A percentile compares a stretch with the other conserved stretches of the same genome.
phyloP scores from a whole-genome alignment of 2,797 vertebrate genomes.

The Takifugu rubripes region DNA sequence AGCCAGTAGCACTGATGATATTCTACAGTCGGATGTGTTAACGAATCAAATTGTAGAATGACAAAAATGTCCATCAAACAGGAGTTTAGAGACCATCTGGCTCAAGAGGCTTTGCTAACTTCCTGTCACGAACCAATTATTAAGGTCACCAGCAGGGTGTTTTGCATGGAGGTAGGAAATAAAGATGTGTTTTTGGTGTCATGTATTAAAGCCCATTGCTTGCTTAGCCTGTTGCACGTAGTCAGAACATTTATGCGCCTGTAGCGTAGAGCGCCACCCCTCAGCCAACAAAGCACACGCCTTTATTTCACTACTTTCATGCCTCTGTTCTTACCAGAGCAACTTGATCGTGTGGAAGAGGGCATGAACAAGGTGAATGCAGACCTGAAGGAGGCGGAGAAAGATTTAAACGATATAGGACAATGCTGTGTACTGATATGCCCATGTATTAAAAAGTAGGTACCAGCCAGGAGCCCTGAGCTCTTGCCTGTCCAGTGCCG shows the following conservation, averaged over 20 bases:
- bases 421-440: slow-evolving; percentile 99
- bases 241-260: slow-evolving; percentile 20
- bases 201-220: slow-evolving; percentile 25
- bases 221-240: slow-evolving; percentile 51
- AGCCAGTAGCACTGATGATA: too few species aligned
- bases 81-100: slow-evolving; percentile 41
- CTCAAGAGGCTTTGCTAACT: slow-evolving; percentile 6
- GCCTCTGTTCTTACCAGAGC: slow-evolving; percentile 99
- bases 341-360: slow-evolving; percentile 99
- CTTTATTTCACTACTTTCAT: slow-evolving; percentile 95
- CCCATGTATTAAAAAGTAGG: slow-evolving; percentile 99
- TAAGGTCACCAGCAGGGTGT: slow-evolving; percentile 7
- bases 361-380: slow-evolving; percentile 99
- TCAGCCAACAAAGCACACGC: slow-evolving; percentile 28
- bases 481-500: slow-evolving; percentile 84
- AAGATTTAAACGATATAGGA: slow-evolving; percentile 99
- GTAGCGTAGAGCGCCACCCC: slow-evolving; percentile 48
- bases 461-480: slow-evolving; percentile 85
- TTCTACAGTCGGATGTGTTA: too few species aligned
- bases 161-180: not conserved
- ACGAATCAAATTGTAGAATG: too few species aligned
- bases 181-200: not conserved
- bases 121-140: slow-evolving; percentile 11
- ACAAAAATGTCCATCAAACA: not conserved
- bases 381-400: slow-evolving; percentile 99